Percentiles rank a stretch among this genome's conserved stretches.
These are phyloP conservation scores for Podilymbus podiceps DNA, from an alignment of 2,113 vertebrate species.

Conservation along the genomic window DNA sequence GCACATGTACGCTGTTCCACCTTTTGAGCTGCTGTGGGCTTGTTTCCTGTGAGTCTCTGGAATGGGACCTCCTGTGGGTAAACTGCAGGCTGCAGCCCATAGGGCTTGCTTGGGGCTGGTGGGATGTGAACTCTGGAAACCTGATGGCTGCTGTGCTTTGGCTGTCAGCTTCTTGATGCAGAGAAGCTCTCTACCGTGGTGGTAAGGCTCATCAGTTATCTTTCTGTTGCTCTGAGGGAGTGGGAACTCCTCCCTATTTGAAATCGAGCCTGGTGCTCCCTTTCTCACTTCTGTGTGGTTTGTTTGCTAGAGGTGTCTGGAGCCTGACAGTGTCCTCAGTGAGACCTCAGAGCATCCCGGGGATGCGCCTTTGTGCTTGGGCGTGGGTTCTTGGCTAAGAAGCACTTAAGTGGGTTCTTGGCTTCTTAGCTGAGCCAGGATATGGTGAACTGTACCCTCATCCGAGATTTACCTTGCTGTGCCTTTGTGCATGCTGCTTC, in stretches of 20 bases:
- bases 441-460: not conserved
- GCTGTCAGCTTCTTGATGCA: fast-evolving
- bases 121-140: not conserved
- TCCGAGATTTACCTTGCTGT: not conserved
- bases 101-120: not conserved
- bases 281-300: fast-evolving
- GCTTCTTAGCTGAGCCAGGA: not conserved
- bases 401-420: not conserved
- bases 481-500: not conserved
- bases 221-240: not conserved
- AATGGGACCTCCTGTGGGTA: not conserved
- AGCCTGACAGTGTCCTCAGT: not conserved
- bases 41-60: not conserved
- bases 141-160: not conserved
- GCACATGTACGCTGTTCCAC: not conserved
- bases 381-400: not conserved
- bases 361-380: not conserved
- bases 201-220: not conserved
- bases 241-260: not conserved
- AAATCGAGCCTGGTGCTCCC: not conserved
- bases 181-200: not conserved
- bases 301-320: not conserved
- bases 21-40: not conserved
- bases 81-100: not conserved
- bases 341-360: not conserved